These are phyloP conservation scores for Holocentrus rufus DNA, from an alignment of 2,797 vertebrate genomes.

Conservation along the genomic window DNA sequence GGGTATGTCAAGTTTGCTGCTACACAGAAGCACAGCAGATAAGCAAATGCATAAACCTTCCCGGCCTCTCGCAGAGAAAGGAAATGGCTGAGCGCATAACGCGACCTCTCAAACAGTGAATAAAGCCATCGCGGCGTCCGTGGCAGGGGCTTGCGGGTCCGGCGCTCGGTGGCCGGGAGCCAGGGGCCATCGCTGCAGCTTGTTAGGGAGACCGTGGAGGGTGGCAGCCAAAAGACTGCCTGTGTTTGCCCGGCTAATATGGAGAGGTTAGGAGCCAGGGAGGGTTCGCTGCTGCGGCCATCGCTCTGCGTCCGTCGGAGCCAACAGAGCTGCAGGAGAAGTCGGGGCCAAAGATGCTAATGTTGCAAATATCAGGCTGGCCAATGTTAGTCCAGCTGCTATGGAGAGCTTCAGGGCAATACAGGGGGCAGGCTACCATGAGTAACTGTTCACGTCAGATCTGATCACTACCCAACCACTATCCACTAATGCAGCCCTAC, in stretches of 20 bases:
- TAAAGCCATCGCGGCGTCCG: constrained; percentile 34
- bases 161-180: constrained; percentile 45
- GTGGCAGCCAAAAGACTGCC: constrained; percentile 61
- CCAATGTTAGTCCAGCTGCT: constrained; percentile 18
- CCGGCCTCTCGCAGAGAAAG: constrained; percentile 10
- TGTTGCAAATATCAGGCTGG: constrained; percentile 2
- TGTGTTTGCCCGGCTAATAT: constrained; percentile 63
- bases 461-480: no score
- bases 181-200: constrained; percentile 50
- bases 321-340: constrained; percentile 49
- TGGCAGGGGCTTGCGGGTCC: constrained; percentile 44
- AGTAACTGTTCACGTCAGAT: neutral
- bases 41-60: constrained; percentile 32
- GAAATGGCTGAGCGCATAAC: constrained; percentile 11
- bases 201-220: constrained; percentile 56
- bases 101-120: constrained; percentile 27
- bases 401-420: neutral
- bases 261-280: constrained; percentile 53
- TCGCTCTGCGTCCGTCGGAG: constrained; percentile 44
- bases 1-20: constrained; percentile 15
- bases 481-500: no score
- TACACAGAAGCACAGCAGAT: neutral
- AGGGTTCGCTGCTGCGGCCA: constrained; percentile 56
- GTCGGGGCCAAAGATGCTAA: constrained; percentile 38
- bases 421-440: neutral